These are phyloP conservation scores for Leptobrachium leishanense DNA, from an alignment of 2,113 vertebrate species.

Conservation along the genomic window DNA sequence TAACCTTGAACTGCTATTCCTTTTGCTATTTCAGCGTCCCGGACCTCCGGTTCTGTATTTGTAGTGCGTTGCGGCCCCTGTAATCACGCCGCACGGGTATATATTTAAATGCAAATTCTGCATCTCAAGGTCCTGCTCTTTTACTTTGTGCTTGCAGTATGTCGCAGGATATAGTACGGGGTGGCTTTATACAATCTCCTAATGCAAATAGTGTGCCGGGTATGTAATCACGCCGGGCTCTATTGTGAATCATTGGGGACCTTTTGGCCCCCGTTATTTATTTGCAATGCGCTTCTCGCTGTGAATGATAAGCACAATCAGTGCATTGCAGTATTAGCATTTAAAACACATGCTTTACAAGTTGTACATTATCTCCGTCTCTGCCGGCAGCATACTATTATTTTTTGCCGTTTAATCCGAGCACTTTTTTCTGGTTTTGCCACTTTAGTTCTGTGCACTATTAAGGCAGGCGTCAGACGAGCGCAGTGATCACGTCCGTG, in stretches of 20 bases:
- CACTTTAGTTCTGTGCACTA: too few relatives aligned
- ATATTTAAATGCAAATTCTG: conserved; percentile 3
- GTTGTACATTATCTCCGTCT: too few relatives aligned
- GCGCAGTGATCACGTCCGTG: too few relatives aligned
- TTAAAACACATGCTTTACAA: not conserved
- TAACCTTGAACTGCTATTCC: not conserved
- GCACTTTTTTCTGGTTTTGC: too few relatives aligned
- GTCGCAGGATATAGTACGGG: not conserved
- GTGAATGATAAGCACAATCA: not conserved
- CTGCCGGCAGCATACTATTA: too few relatives aligned
- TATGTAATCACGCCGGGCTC: not conserved
- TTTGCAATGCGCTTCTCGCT: not conserved
- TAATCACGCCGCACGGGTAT: not conserved
- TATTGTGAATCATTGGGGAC: not conserved
- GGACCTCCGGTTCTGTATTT: conserved; percentile 7
- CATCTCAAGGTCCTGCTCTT: not conserved
- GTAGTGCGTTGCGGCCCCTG: not conserved
- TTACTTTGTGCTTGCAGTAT: not conserved
- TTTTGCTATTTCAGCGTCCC: not conserved
- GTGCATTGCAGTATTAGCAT: not conserved
- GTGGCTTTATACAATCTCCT: not conserved
- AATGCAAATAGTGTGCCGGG: not conserved
- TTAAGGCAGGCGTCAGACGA: too few relatives aligned
- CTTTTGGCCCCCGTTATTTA: not conserved
- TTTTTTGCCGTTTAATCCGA: too few relatives aligned